These are phyloP conservation scores for Poecilia gillii DNA, from an alignment of 2,797 vertebrate species.

Conservation along the genomic window DNA sequence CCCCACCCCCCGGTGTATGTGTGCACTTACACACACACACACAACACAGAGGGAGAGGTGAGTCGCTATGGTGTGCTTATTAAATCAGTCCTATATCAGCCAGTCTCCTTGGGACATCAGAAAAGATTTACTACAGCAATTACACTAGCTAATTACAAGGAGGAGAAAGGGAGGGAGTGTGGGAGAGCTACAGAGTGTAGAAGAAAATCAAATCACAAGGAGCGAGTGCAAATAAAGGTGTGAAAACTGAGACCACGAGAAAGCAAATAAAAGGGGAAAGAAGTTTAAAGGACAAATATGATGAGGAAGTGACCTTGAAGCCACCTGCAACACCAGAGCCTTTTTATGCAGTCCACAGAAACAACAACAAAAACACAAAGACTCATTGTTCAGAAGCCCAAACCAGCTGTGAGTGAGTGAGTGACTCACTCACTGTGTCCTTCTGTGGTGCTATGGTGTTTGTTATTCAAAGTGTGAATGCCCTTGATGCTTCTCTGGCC, in stretches of 20 bases:
- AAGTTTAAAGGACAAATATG: slow-evolving; percentile 59
- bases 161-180: slow-evolving; percentile 64
- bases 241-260: slow-evolving; percentile 52
- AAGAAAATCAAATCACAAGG: slow-evolving; percentile 72
- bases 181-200: slow-evolving; percentile 59
- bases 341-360: slow-evolving; percentile 22
- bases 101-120: slow-evolving; percentile 80
- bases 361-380: slow-evolving; percentile 31
- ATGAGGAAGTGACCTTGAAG: slow-evolving; percentile 69
- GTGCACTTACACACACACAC: slow-evolving; percentile 18
- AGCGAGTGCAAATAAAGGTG: slow-evolving; percentile 66
- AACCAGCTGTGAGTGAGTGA: slow-evolving; percentile 30
- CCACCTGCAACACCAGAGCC: slow-evolving; percentile 40
- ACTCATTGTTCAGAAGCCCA: slow-evolving; percentile 44
- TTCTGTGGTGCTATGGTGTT: slow-evolving; percentile 56
- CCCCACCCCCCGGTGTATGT: slow-evolving; percentile 14
- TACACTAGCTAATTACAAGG: slow-evolving; percentile 82
- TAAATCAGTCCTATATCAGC: slow-evolving; percentile 84
- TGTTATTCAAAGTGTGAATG: slow-evolving; percentile 74
- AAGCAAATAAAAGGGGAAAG: slow-evolving; percentile 54
- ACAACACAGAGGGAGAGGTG: slow-evolving; percentile 55
- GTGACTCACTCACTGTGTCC: slow-evolving; percentile 47
- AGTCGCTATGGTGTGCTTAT: slow-evolving; percentile 77
- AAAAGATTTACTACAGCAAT: slow-evolving; percentile 86
- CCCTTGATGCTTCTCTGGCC: slow-evolving; percentile 70